phyloP scores from a whole-genome alignment of 2,113 vertebrate species.

The Piaya cayana region DNA sequence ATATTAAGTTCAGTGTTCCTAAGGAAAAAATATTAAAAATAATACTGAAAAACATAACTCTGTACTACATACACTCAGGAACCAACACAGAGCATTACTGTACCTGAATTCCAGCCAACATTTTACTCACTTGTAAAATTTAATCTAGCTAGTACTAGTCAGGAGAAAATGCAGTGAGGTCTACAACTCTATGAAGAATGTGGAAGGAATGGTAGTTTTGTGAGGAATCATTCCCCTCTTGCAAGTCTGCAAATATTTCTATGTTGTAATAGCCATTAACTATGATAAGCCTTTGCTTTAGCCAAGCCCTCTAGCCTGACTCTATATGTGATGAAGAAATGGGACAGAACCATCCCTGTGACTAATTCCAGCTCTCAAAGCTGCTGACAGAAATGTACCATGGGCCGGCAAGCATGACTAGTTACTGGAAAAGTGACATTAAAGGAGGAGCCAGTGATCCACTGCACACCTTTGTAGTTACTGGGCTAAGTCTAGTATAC shows the following conservation, averaged over 20 bases:
- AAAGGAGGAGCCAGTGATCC: not conserved
- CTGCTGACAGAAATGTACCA: not conserved
- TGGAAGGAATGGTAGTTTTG: not conserved
- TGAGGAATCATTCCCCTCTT: not conserved
- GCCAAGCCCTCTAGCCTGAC: not conserved
- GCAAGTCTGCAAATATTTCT: not conserved
- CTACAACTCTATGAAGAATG: not conserved
- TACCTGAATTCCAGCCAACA: not conserved
- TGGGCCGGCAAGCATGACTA: not conserved
- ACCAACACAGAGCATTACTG: not conserved
- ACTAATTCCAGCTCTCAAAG: not conserved
- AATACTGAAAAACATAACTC: not conserved
- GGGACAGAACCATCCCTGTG: not conserved
- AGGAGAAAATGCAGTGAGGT: not conserved
- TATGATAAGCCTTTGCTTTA: not conserved
- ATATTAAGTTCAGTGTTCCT: not conserved
- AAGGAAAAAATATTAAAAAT: not conserved
- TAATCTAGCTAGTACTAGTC: not conserved
- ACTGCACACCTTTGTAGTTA: not conserved
- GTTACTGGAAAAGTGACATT: not conserved
- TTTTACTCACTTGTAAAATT: not conserved
- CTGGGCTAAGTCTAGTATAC: not conserved
- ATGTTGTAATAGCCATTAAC: not conserved
- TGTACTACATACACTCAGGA: fast-evolving
- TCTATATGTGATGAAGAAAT: not conserved